phyloP scores from a whole-genome alignment of 2,888 invertebrate genomes.

The Steromphala cineraria region DNA sequence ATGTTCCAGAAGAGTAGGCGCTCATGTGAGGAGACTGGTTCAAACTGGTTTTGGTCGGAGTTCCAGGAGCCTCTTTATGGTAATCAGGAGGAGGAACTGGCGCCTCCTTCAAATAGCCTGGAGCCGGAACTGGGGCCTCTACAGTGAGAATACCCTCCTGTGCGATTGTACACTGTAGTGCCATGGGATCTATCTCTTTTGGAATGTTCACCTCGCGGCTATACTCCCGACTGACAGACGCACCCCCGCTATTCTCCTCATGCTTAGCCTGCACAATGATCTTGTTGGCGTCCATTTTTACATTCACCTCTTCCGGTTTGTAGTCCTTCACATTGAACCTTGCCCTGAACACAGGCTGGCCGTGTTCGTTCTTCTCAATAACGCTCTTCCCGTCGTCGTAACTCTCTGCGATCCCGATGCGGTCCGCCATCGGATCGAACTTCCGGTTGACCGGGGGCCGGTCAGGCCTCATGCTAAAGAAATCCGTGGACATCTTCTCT shows the following conservation, averaged over 20 bases:
- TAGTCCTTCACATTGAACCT: slow-evolving; percentile 68
- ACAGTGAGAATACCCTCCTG: slow-evolving; percentile 66
- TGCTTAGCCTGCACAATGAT: slow-evolving; percentile 65
- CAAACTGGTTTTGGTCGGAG: slow-evolving; percentile 44
- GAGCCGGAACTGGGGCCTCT: slow-evolving; percentile 51
- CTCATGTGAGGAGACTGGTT: slow-evolving; percentile 41
- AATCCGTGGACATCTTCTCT: slow-evolving; percentile 72
- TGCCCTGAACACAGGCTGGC: slow-evolving; percentile 60
- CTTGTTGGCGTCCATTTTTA: slow-evolving; percentile 66
- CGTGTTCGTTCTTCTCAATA: slow-evolving; percentile 59
- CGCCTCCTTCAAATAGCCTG: slow-evolving; percentile 51
- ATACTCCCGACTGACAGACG: slow-evolving; percentile 66
- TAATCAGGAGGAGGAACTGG: slow-evolving; percentile 31
- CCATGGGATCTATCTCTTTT: slow-evolving; percentile 61
- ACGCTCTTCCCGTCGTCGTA: slow-evolving; percentile 53
- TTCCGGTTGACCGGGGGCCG: slow-evolving; percentile 25
- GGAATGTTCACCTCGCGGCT: slow-evolving; percentile 67
- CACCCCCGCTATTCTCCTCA: slow-evolving; percentile 61
- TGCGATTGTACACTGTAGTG: slow-evolving; percentile 65
- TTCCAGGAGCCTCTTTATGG: slow-evolving; percentile 42
- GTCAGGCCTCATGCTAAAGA: slow-evolving; percentile 69
- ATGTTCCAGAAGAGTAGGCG: neutral
- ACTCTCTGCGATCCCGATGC: slow-evolving; percentile 42
- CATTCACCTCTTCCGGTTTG: slow-evolving; percentile 68
- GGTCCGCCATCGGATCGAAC: slow-evolving; percentile 51